Evolutionary conservation across 1,140 invertebrate genomes (phyloP).

Genomic region (Ectropis grisescens): DNA sequence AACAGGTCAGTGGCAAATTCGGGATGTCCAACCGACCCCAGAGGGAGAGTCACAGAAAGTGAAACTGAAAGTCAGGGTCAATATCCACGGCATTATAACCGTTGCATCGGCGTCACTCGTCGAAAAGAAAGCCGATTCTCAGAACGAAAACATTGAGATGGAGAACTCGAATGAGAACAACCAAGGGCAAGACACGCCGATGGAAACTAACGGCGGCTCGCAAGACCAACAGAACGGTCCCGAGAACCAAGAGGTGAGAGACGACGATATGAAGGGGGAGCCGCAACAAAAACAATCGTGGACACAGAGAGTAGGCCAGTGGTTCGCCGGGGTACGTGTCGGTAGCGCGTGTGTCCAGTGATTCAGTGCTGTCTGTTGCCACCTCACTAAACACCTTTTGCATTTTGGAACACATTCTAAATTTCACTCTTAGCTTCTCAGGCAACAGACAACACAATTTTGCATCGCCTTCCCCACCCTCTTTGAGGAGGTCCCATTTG

Average conservation of each 20-base stretch:
- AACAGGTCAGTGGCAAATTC: constrained; percentile 85
- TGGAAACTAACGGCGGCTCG: constrained; percentile 52
- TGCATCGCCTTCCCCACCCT: constrained; percentile 47
- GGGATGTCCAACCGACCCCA: constrained; percentile 86
- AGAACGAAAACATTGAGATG: constrained; percentile 72
- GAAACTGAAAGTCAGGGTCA: constrained; percentile 95
- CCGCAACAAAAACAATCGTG: constrained; percentile 74
- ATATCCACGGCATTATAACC: constrained; percentile 92
- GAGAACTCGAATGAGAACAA: constrained; percentile 61
- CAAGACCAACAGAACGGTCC: constrained; percentile 58
- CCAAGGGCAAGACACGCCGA: constrained; percentile 60
- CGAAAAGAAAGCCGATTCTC: constrained; percentile 82
- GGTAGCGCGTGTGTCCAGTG: constrained; percentile 43
- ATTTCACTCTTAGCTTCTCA: neutral
- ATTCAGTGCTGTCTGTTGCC: constrained; percentile 50
- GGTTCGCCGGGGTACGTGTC: constrained; percentile 76
- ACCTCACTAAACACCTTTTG: neutral
- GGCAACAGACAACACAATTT: constrained; percentile 48
- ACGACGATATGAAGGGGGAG: constrained; percentile 54
- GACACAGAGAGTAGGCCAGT: constrained; percentile 76
- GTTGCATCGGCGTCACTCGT: constrained; percentile 87
- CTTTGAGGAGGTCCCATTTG: constrained; percentile 59
- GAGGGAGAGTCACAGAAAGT: constrained; percentile 93
- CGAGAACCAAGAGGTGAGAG: constrained; percentile 68
- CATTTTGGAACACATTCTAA: neutral